Conservation (phyloP, 2,113 vertebrate genomes). For the Corythornis vintsioides region DNA sequence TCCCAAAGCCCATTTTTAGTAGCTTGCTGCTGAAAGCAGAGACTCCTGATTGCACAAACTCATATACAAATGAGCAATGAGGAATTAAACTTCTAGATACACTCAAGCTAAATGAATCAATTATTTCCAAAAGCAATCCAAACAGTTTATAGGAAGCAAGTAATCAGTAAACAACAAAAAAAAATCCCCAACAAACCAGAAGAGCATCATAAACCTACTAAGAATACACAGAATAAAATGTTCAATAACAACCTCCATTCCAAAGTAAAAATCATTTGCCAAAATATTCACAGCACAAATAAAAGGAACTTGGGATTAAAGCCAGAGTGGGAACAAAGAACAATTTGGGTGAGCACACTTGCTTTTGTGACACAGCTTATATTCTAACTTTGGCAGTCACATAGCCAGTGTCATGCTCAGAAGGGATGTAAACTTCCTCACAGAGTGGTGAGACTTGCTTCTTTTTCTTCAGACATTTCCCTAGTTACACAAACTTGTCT, state of each 20-base stretch:
- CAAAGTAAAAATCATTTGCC: background rate
- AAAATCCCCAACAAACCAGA: background rate
- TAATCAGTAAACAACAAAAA: background rate
- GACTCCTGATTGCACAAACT: constrained; percentile 21
- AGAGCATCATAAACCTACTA: background rate
- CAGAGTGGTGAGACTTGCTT: background rate
- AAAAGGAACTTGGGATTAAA: background rate
- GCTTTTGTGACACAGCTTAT: background rate
- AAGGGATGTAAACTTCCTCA: background rate
- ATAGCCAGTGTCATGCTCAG: background rate
- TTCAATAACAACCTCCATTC: background rate
- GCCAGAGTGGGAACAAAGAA: background rate
- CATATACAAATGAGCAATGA: background rate
- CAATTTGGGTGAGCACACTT: background rate
- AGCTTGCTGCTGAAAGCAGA: background rate
- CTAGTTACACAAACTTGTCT: background rate
- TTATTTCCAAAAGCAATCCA: constrained; percentile 8
- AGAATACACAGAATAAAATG: background rate
- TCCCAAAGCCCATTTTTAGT: background rate
- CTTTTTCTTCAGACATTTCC: background rate
- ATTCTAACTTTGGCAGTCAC: background rate
- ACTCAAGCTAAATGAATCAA: background rate
- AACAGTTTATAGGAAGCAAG: background rate
- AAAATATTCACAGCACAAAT: constrained; percentile 3
- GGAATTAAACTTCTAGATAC: background rate